phyloP scores from a whole-genome alignment of 2,888 invertebrate genomes.

The Tribolium freemani region DNA sequence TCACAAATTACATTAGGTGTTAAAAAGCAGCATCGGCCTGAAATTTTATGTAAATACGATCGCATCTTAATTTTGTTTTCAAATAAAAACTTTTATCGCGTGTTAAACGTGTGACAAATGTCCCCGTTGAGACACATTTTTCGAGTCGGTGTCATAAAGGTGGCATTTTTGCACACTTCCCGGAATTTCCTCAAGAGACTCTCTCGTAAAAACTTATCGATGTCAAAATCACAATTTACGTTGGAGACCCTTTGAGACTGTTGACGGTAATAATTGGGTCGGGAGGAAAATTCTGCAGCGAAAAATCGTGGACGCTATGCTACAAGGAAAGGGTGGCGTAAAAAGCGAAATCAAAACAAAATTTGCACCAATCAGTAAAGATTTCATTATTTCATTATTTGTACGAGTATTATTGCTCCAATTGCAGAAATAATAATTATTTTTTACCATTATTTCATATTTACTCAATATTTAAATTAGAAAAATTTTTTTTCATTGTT shows the following conservation, averaged over 20 bases:
- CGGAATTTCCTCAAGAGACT: not conserved
- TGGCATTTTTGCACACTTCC: conserved; percentile 14
- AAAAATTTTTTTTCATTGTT: no score
- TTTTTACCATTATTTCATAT: no score
- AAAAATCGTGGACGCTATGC: no score
- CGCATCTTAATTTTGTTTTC: not conserved
- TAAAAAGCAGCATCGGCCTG: not conserved
- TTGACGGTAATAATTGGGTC: not conserved
- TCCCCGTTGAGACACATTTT: conserved; percentile 5
- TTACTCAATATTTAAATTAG: no score
- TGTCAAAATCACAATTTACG: no score
- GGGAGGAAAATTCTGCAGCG: no score
- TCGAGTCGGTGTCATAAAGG: not conserved
- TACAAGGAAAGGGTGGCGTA: no score
- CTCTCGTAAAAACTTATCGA: not conserved
- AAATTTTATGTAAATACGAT: not conserved
- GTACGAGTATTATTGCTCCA: no score
- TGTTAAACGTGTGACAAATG: not conserved
- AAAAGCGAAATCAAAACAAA: no score
- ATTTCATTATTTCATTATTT: no score
- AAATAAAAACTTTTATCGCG: not conserved
- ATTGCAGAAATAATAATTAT: no score
- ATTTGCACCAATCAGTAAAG: no score
- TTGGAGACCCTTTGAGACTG: not conserved
- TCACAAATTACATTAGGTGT: not conserved